Evolutionary conservation across 30 jellyfish, hydroid and myxozoan genomes (phyloP).

Genomic region (Turritopsis rubra): DNA sequence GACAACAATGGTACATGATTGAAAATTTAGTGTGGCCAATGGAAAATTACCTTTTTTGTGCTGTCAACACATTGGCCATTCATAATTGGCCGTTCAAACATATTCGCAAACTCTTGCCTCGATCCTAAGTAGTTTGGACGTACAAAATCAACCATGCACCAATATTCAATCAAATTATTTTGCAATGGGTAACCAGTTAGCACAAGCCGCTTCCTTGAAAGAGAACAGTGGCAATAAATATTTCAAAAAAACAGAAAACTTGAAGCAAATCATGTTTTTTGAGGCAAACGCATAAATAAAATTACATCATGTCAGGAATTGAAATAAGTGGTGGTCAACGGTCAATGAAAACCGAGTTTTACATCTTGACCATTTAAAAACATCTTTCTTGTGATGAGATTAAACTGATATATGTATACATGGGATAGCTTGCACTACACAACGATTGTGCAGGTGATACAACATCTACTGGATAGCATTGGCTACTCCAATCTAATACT

Average conservation of each 20-base stretch:
- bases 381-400: too few relatives aligned
- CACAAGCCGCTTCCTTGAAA: slow-evolving; percentile 76
- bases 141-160: slow-evolving; percentile 99
- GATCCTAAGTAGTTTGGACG: slow-evolving; percentile 90
- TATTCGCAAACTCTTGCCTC: slow-evolving; percentile 79
- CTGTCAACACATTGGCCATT: slow-evolving; percentile 96
- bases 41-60: slow-evolving; percentile 70
- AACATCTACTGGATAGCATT: too few relatives aligned
- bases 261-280: too few relatives aligned
- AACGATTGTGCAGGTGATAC: too few relatives aligned
- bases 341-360: too few relatives aligned
- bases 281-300: too few relatives aligned
- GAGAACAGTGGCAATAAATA: neutral
- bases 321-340: neutral
- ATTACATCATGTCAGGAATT: too few relatives aligned
- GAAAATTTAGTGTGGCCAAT: neutral
- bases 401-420: too few relatives aligned
- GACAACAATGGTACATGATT: neutral
- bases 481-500: too few relatives aligned
- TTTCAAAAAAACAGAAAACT: too few relatives aligned
- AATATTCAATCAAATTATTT: slow-evolving; percentile 78
- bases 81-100: slow-evolving; percentile 93
- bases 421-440: too few relatives aligned
- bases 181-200: slow-evolving; percentile 96
- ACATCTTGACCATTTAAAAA: too few relatives aligned